phyloP scores from a whole-genome alignment of 1,140 invertebrate genomes.

The Cryptotermes secundus region DNA sequence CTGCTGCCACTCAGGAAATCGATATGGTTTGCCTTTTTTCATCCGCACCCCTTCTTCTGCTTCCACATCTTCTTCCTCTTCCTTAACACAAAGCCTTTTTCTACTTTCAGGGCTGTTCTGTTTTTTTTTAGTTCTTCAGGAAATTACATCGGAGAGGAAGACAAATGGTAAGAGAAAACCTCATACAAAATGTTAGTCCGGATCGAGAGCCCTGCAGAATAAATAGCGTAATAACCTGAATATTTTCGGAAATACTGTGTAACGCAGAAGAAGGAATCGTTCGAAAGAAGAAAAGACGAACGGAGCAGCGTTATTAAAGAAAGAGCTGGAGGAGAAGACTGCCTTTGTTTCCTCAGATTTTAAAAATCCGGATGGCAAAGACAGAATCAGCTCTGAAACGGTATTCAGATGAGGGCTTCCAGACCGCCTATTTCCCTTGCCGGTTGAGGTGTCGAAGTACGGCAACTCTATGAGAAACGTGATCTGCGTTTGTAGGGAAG shows the following conservation, averaged over 20 bases:
- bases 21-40: slow-evolving; percentile 12
- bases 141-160: slow-evolving; percentile 11
- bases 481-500: background rate
- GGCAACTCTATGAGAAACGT: background rate
- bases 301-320: background rate
- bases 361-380: background rate
- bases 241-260: background rate
- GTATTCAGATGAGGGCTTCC: background rate
- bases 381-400: background rate
- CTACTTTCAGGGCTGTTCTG: background rate
- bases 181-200: background rate
- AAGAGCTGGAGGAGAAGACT: background rate
- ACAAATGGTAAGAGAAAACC: slow-evolving; percentile 8
- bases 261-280: background rate
- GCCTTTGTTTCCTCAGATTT: background rate
- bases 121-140: slow-evolving; percentile 5
- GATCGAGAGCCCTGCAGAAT: background rate
- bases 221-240: background rate
- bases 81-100: slow-evolving; percentile 12
- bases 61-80: slow-evolving; percentile 4
- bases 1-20: background rate
- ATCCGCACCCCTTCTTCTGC: background rate
- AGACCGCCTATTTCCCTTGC: background rate
- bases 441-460: background rate
- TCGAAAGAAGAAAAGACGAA: background rate